Evolutionary conservation across 2,797 vertebrate genomes (phyloP).

Genomic region (Rhynchonycteris naso): DNA sequence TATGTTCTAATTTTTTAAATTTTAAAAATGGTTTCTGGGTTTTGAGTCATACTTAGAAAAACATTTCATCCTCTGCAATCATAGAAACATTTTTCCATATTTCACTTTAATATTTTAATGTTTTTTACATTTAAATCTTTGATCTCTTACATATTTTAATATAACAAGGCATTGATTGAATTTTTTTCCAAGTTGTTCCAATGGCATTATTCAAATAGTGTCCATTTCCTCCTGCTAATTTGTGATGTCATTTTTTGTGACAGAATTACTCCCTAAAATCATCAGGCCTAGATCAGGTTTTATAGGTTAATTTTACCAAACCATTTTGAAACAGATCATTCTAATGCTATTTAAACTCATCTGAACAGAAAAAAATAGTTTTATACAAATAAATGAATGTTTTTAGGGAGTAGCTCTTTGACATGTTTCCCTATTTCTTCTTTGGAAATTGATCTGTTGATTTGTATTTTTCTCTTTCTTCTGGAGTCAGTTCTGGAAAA

Average conservation of each 20-base stretch:
- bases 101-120: conserved; percentile 17
- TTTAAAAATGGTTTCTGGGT: conserved; percentile 11
- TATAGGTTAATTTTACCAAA: conserved; percentile 2
- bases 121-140: conserved; percentile 35
- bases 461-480: not conserved
- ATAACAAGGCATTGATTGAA: not conserved
- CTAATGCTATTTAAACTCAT: not conserved
- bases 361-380: not conserved
- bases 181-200: not conserved
- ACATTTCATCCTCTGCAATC: not conserved
- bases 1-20: conserved; percentile 5
- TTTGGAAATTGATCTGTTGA: not conserved
- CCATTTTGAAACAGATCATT: not conserved
- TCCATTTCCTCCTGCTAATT: not conserved
- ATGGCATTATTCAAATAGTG: not conserved
- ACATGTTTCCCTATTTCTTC: not conserved
- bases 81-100: not conserved
- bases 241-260: conserved; percentile 20
- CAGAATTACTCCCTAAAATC: not conserved
- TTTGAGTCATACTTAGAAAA: not conserved
- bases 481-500: conserved; percentile 4
- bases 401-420: not conserved
- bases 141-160: not conserved
- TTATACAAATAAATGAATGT: not conserved
- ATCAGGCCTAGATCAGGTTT: not conserved